A percentile compares a stretch with the other conserved stretches of the same genome.
Evolutionary conservation across 2,888 invertebrate species (phyloP).

Genomic region (Strigamia transsilvanica): DNA sequence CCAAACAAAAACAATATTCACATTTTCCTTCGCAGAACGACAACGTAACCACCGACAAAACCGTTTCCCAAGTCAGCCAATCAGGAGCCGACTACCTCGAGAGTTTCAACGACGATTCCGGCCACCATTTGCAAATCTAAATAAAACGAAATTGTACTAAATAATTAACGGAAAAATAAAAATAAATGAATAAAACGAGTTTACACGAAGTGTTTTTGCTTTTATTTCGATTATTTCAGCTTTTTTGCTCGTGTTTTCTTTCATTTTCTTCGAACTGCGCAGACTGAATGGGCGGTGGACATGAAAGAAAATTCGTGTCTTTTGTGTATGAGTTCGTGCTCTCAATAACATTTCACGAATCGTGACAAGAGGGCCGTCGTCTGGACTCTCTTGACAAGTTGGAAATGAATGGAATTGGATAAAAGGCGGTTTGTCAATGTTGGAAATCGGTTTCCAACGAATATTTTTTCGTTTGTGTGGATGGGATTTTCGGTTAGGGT

Average conservation of each 20-base stretch:
- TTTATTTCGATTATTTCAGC: not conserved
- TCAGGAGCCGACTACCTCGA: slow-evolving; percentile 58
- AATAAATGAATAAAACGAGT: too few relatives aligned
- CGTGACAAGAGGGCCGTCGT: slow-evolving; percentile 15
- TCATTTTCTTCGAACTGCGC: not conserved
- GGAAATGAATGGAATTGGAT: slow-evolving; percentile 6
- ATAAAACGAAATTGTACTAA: too few relatives aligned
- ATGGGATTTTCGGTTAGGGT: too few relatives aligned
- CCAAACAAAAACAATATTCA: too few relatives aligned
- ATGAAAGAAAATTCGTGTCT: slow-evolving; percentile 7
- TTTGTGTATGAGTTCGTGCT: slow-evolving; percentile 8
- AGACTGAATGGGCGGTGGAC: not conserved
- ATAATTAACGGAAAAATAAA: too few relatives aligned
- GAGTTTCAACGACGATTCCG: slow-evolving; percentile 28
- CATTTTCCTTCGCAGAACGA: slow-evolving; percentile 48
- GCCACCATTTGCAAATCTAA: not conserved
- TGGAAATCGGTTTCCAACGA: not conserved
- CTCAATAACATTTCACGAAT: slow-evolving; percentile 14
- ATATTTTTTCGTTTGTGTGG: not conserved
- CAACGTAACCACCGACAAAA: slow-evolving; percentile 56
- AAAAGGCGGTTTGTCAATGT: not conserved
- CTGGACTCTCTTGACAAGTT: not conserved
- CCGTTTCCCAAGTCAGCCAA: slow-evolving; percentile 57
- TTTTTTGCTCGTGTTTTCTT: not conserved
- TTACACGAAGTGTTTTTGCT: too few relatives aligned